phyloP scores from a whole-genome alignment of 2,888 invertebrate species.

The Argyresthia goedartella region DNA sequence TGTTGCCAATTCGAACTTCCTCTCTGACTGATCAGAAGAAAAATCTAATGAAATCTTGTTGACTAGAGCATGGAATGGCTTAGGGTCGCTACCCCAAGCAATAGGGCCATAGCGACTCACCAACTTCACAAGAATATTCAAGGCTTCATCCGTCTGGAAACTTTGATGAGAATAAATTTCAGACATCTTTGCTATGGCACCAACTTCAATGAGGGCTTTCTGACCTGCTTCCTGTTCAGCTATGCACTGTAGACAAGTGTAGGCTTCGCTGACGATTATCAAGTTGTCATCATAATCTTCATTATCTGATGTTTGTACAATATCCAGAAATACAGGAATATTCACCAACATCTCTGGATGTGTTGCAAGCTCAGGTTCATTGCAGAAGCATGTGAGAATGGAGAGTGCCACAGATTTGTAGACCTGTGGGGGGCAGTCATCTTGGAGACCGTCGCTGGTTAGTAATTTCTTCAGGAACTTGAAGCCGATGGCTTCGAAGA shows the following conservation, averaged over 20 bases:
- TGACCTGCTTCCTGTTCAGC: conserved; percentile 85
- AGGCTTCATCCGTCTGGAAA: conserved; percentile 90
- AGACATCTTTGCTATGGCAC: conserved; percentile 85
- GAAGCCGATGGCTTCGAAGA: conserved; percentile 92
- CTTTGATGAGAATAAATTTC: conserved; percentile 90
- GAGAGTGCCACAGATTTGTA: conserved; percentile 93
- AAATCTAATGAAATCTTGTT: conserved; percentile 89
- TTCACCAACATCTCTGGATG: conserved; percentile 88
- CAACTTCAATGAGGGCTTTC: conserved; percentile 81
- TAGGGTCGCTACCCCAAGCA: conserved; percentile 84
- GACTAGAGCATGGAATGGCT: conserved; percentile 84
- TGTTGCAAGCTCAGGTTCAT: conserved; percentile 82
- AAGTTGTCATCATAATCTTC: conserved; percentile 88
- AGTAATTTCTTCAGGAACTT: conserved; percentile 86
- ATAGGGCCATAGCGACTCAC: conserved; percentile 78
- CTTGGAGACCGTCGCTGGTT: conserved; percentile 80
- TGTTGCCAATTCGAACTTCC: conserved; percentile 91
- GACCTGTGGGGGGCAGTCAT: conserved; percentile 89
- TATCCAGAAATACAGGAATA: conserved; percentile 85
- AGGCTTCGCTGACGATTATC: conserved; percentile 89
- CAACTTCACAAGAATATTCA: conserved; percentile 83
- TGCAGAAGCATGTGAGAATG: conserved; percentile 88
- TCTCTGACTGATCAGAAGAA: conserved; percentile 88
- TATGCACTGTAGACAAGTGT: conserved; percentile 85
- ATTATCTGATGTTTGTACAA: conserved; percentile 86